Base-by-base conservation (phyloP, 2,797 vertebrate species). In the Spheniscus humboldti region DNA sequence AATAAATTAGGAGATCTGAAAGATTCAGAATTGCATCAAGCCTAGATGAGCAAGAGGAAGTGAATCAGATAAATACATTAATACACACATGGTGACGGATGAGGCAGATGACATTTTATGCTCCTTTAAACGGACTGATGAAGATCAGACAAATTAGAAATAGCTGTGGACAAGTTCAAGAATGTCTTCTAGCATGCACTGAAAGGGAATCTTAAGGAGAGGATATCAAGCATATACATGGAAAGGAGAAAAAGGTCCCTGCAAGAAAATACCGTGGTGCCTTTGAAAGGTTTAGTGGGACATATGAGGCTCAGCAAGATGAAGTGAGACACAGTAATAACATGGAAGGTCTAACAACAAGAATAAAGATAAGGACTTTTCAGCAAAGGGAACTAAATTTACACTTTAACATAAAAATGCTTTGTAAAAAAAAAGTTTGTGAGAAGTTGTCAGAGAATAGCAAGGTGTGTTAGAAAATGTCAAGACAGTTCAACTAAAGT, bases 131-230 rank as follows among this genome's bases (percentile, higher is more conserved):
- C 97, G 97, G 96, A 98, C 94, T 97, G 97, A 97, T 98, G 97
- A 98, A 97, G 97, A 98, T 97, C 97, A 98, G 96, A 97, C 96
- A 98, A 98, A 98, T 98, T 98, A 98, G 97, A 98, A 98, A 98
- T 95, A 96, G 92, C 95, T 96, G 92, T 96, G 91, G 96, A 98
- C 97, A 98, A 97, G 96, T 97, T 98, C 94, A 97, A 97, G 93
- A 97, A 96, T 0, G 1, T 97, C 95, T 98, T 92, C 95, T 83
- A 78, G 79, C 23, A 28, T 14, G 83, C 86, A 96, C 92, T 86
- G 79, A 96, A 98, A 96, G 91, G 35, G 83, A 98, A 97, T 97
- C 79, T 97, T 97, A 97, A 97, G 92, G 55, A 97, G 91, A 73
- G 18, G 27, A 63, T 96, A 84, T 69, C 82, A 95, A 88, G 33